Evolutionary conservation across 2,888 invertebrate genomes (phyloP), one percentile per base, ranked within the genome.

Genomic region (Lissocephala sabroskyi): DNA sequence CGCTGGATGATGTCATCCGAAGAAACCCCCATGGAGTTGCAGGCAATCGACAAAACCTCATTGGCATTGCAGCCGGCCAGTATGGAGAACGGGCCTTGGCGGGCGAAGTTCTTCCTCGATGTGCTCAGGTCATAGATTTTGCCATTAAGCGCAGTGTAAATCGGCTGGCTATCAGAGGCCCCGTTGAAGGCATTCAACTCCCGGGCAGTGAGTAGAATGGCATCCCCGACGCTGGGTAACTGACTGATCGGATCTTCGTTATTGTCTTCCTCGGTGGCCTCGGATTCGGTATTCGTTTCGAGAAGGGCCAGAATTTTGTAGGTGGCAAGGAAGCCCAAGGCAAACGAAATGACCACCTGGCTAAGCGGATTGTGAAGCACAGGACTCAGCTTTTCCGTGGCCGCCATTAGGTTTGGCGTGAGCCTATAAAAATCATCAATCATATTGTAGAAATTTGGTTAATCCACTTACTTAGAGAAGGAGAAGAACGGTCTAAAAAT

Each of bases 41-140:
- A 65, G 14, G 74, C 56, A 39, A 65, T 57, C 10, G 11, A 39
- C 0, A 70, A 51, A 11, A 71, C 50, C 5, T 60, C 41, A 42
- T 74, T 74, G 48, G 70, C 70, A 61, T 70, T 45, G 45, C 62
- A 60, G n/a, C 78, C 70, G 6, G 75, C 65, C 3, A 71, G 17
- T 9, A 68, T 40, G 0, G 56, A 62, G 32, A 49, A 62, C 1
- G 53, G 55, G 1, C 59, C 73, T 1, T 17, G 42, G 3, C 11
- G 48, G 1, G 26, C 16, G 40, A 52, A 56, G 2, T 42, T 48
- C 0, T 57, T 51, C 0, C 68, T 59, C 5, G 43, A 35, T 5
- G 59, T 18, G 41, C 50, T 68, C 3, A 71, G 36, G 16, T 71
- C 70, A 29, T 70, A 71, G 30, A 71, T 77, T n/a, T 49, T 52